Evolutionary conservation across 2,797 vertebrate species (phyloP).

Genomic region (Gephyroberyx darwinii): DNA sequence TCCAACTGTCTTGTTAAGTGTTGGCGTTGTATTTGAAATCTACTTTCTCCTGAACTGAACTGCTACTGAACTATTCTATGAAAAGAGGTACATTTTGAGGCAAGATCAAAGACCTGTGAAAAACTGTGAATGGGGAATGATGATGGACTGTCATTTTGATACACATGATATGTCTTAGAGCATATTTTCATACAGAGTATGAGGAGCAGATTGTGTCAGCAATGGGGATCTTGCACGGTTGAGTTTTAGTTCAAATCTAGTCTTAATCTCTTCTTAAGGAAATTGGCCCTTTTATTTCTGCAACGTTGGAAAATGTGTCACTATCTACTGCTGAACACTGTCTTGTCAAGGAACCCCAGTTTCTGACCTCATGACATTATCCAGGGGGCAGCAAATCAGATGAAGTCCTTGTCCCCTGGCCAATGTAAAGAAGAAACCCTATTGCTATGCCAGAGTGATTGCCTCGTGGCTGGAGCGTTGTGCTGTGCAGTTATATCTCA

Average conservation of each 20-base stretch:
- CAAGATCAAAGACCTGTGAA: not conserved
- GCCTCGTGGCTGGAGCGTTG: constrained; percentile 26
- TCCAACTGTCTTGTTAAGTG: not conserved
- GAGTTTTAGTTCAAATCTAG: no score
- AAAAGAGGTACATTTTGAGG: not conserved
- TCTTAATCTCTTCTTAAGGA: not conserved
- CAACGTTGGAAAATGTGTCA: constrained; percentile 35
- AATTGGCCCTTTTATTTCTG: constrained; percentile 16
- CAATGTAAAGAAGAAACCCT: constrained; percentile 29
- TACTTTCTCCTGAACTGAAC: not conserved
- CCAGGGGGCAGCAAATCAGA: constrained; percentile 57
- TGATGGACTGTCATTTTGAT: not conserved
- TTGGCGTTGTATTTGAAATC: not conserved
- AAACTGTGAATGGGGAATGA: not conserved
- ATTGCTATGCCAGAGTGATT: constrained; percentile 5
- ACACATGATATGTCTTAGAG: constrained; percentile 4
- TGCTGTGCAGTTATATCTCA: constrained; percentile 24
- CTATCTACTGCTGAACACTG: not conserved
- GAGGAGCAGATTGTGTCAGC: not conserved
- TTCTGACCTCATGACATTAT: constrained; percentile 58
- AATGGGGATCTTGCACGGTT: not conserved
- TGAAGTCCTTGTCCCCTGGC: constrained; percentile 34
- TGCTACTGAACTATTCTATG: not conserved
- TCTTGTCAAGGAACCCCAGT: constrained; percentile 12
- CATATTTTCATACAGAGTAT: not conserved